Evolutionary conservation across 2,888 invertebrate genomes (phyloP), one percentile per base, ranked within the genome.

Genomic region (Cheilosia vernalis): DNA sequence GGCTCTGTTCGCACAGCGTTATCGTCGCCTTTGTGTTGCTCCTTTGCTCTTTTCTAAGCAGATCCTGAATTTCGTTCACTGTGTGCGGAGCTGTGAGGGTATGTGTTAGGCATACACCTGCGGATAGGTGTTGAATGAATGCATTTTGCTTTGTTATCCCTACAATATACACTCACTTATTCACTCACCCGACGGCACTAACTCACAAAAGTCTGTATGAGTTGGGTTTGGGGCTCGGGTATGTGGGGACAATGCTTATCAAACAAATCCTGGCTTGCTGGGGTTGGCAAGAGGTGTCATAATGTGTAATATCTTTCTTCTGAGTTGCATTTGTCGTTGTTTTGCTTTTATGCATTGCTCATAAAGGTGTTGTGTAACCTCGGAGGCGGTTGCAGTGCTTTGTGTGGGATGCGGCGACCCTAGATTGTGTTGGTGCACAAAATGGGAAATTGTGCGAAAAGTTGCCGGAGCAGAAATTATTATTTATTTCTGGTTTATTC

Each of bases 41-140:
- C 58, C 64, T 80, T 64, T 84, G 74, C 70, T 80, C 74, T 70
- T 76, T 84, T 84, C 74, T 76, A 76, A 74, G 55, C 84, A 66
- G 56, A 37, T 69, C 40, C 56, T 58, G 58, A 21, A 58, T 69
- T 33, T 30, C 7, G 17, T 60, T 49, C 37, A 17, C 17, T 56
- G 10, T 61, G 10, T 55, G 67, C 7, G 30, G 67, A 30, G 30
- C 30, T 56, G 49, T 47, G 15, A 1, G 60, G 42, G 66, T 56
- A 49, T 51, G 40, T 63, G 19, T 53, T n/a, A 30, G 33, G 42
- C 60, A 69, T 64, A 51, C 64, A 69, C 73, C 60, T 70, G 58
- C 67, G 73, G 69, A 64, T 47, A 84, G 74, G 74, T 80, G 79
- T 80, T 79, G 79, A 84, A 74, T 79, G 84, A 70, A 84, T 84